Evolutionary conservation across 2,113 vertebrate genomes (phyloP).

Genomic region (Leptodactylus fuscus): DNA sequence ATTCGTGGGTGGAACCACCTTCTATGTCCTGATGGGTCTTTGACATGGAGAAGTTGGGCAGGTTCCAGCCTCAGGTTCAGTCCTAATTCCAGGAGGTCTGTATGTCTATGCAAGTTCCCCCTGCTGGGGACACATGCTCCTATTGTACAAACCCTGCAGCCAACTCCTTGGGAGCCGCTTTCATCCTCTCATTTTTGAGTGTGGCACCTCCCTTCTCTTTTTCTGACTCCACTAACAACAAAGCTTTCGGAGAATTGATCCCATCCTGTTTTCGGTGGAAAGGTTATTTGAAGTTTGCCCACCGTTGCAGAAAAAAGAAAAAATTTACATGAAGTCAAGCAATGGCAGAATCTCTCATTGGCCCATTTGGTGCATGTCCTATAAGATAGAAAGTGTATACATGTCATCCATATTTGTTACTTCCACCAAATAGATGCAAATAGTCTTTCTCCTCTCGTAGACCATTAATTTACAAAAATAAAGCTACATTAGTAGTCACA

Average conservation of each 20-base stretch:
- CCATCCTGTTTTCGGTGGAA: constrained; percentile 40
- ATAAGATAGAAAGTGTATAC: background rate
- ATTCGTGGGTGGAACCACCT: constrained; percentile 49
- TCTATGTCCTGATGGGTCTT: constrained; percentile 50
- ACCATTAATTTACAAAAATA: no score
- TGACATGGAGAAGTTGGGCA: constrained; percentile 57
- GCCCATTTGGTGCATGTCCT: background rate
- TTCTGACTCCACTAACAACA: constrained; percentile 46
- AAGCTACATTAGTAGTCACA: no score
- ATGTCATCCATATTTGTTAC: background rate
- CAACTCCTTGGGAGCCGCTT: constrained; percentile 29
- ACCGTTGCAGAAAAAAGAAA: background rate
- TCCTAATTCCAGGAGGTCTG: constrained; percentile 45
- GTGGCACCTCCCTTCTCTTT: constrained; percentile 34
- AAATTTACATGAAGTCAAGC: background rate
- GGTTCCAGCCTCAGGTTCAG: constrained; percentile 57
- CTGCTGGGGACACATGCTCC: constrained; percentile 59
- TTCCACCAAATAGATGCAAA: background rate
- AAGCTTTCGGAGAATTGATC: constrained; percentile 36
- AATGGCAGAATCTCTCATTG: background rate
- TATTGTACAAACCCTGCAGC: constrained; percentile 28
- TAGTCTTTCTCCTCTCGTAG: no score
- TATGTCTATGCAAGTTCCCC: constrained; percentile 47
- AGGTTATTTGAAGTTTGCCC: constrained; percentile 36
- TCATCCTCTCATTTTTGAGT: constrained; percentile 50